Percentiles rank a stretch among this genome's conserved stretches.
Conservation (phyloP, 2,888 invertebrate species). For the Agonopterix subpropinquella region DNA sequence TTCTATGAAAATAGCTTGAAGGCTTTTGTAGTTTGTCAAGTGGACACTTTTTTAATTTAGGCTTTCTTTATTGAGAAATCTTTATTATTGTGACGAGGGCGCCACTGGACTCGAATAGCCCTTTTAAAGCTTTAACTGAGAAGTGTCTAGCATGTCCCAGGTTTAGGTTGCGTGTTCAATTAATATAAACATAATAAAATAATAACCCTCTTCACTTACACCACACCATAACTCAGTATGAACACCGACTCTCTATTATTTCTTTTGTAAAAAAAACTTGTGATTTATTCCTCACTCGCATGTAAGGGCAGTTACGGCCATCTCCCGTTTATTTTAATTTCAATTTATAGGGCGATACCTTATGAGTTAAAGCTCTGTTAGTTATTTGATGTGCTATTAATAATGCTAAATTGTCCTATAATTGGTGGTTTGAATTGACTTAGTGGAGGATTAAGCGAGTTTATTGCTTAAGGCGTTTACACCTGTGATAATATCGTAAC, state of each 20-base stretch:
- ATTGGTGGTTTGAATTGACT: constrained; percentile 22
- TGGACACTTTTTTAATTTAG: too few relatives aligned
- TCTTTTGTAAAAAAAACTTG: constrained; percentile 52
- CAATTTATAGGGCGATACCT: constrained; percentile 65
- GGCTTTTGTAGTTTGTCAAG: too few relatives aligned
- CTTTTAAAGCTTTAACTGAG: too few relatives aligned
- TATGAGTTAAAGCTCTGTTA: constrained; percentile 31
- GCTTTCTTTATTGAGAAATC: too few relatives aligned
- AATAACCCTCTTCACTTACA: constrained; percentile 19
- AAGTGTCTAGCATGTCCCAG: too few relatives aligned
- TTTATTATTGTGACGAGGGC: too few relatives aligned
- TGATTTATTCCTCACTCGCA: constrained; percentile 61
- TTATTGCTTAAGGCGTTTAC: constrained; percentile 2
- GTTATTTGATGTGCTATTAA: constrained; percentile 51
- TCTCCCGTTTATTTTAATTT: constrained; percentile 65
- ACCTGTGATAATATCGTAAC: too few relatives aligned
- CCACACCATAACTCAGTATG: constrained; percentile 32
- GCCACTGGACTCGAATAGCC: too few relatives aligned
- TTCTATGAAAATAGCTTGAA: too few relatives aligned
- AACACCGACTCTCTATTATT: constrained; percentile 51
- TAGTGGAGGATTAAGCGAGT: constrained; percentile 4
- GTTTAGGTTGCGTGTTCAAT: too few relatives aligned
- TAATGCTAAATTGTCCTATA: constrained; percentile 39
- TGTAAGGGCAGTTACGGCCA: constrained; percentile 49
- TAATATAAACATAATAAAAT: too few relatives aligned